Evolutionary conservation across 2,113 vertebrate species (phyloP), one percentile per base, ranked within the genome.

Genomic region (Progne subis): DNA sequence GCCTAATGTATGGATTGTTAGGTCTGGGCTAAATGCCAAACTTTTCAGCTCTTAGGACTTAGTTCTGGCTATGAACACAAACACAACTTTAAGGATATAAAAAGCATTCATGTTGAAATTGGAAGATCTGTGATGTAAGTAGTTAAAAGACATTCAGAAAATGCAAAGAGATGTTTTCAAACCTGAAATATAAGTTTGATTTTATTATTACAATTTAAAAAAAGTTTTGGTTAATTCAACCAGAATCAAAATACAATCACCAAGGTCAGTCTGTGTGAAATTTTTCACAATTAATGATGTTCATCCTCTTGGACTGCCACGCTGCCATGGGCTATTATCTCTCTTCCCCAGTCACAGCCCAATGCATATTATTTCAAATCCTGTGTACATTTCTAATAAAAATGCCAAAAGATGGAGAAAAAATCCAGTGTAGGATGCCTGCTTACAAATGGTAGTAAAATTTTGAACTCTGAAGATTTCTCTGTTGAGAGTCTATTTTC

Each of bases 281-380:
- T 32, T 84, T 81, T 69, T 80, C 20, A 34, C 32, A 44, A 28
- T 77, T 83, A 83, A 46, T 68, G 18, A 53, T 78, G 60, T 41
- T 49, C 13, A 41, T 81, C 26, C 21, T 81, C 18, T 21, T 11
- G 3, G 28, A 67, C n/a, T 67, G 21, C 6, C 13, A 8, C 11
- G 17, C 49, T 60, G 29, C 6, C 31, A 8, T 53, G 9, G 25
- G 2, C 5, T 84, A 32, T 75, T 82, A 59, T 12, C 9, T 68
- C 12, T 25, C 43, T 90, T 87, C 15, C 14, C 3, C 6, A 32
- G 0, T 60, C 11, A 47, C 0, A 0, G 1, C 5, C 14, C 39
- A 47, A 28, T 11, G 10, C 10, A 50, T 74, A 43, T 26, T 32
- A 15, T 64, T 91, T 81, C 32, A 83, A 78, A 77, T 26, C 11